Conservation (phyloP, 2,888 invertebrate species). For the Drosophila paucipuncta region DNA sequence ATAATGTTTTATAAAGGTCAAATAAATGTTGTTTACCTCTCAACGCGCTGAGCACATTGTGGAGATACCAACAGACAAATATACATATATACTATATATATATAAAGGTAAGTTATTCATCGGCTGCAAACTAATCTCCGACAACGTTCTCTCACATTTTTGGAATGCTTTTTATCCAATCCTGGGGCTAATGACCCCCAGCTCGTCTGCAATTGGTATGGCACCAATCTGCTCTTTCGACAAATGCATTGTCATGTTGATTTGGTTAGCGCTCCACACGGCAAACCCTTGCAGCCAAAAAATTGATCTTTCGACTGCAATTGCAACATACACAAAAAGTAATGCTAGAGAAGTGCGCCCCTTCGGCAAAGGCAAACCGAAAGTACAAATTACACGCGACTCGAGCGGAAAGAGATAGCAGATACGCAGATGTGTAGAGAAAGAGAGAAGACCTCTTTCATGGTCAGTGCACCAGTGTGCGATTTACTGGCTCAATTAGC, state of each 20-base stretch:
- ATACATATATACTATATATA: background rate
- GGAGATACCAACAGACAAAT: background rate
- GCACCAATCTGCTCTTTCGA: background rate
- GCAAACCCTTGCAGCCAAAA: slow-evolving; percentile 17
- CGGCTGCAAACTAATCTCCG: background rate
- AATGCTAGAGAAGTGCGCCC: slow-evolving; percentile 49
- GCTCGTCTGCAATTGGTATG: slow-evolving; percentile 26
- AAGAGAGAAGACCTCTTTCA: background rate
- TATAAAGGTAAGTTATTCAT: background rate
- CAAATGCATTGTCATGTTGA: slow-evolving; percentile 35
- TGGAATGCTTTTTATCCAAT: background rate
- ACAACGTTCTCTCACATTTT: background rate
- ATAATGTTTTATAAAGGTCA: slow-evolving; percentile 4
- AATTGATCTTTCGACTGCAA: slow-evolving; percentile 34
- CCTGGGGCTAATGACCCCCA: background rate
- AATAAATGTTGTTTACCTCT: background rate
- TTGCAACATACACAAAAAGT: slow-evolving; percentile 19
- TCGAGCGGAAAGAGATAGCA: slow-evolving; percentile 9
- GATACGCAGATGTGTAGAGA: too few relatives aligned
- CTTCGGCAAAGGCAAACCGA: slow-evolving; percentile 26
- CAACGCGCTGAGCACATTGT: background rate
- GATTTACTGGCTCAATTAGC: slow-evolving; percentile 74
- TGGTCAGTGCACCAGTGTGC: slow-evolving; percentile 7
- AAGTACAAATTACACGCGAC: slow-evolving; percentile 52
- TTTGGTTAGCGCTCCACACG: slow-evolving; percentile 16